A percentile compares a stretch with the other conserved stretches of the same genome.
Conservation (phyloP, 2,797 vertebrate species). For the Crossoptilon crossoptilon region DNA sequence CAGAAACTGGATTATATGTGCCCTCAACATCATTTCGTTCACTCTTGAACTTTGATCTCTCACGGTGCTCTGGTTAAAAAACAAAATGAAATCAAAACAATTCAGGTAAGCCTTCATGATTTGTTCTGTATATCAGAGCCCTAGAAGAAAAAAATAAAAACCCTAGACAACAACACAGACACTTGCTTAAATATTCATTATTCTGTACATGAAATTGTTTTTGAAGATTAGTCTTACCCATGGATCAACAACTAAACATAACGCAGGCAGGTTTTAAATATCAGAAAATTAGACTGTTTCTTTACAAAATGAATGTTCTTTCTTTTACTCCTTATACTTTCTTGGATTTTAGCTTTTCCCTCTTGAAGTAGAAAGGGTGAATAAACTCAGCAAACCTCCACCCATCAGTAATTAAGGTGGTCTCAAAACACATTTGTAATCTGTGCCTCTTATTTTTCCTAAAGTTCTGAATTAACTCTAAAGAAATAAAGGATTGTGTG, state of each 20-base stretch:
- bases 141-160: background rate
- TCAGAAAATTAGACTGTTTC: background rate
- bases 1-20: constrained; percentile 83
- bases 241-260: background rate
- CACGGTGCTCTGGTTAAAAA: constrained; percentile 87
- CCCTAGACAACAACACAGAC: background rate
- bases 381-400: background rate
- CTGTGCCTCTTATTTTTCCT: constrained; percentile 16
- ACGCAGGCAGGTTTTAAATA: background rate
- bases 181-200: background rate
- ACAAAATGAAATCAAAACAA: background rate
- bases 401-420: background rate
- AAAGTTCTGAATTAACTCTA: constrained; percentile 5
- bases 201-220: background rate
- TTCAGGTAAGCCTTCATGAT: background rate
- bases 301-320: background rate
- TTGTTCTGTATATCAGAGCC: background rate
- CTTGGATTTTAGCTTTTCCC: background rate
- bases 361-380: background rate
- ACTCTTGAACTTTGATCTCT: constrained; percentile 92
- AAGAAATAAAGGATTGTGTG: background rate
- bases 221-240: background rate
- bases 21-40: constrained; percentile 91
- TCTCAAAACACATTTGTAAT: background rate
- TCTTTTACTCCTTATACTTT: background rate